These are phyloP conservation scores for Pararge aegeria DNA, from an alignment of 1,140 invertebrate species.

Conservation along the genomic window DNA sequence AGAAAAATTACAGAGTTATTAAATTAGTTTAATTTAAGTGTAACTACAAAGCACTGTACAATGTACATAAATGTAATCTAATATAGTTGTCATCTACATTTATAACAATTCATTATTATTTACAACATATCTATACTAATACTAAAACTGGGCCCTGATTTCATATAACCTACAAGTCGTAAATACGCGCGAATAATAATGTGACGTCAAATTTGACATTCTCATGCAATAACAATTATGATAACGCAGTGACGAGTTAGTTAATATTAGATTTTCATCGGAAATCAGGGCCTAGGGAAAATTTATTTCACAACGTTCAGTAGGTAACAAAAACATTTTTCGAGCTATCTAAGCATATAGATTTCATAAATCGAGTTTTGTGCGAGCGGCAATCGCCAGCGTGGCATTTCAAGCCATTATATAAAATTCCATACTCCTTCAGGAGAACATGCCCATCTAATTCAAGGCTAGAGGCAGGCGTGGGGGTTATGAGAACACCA, in stretches of 20 bases:
- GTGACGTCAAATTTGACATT: no score
- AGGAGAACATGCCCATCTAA: background rate
- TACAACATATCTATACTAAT: constrained; percentile 22
- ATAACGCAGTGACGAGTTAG: no score
- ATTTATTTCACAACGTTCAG: background rate
- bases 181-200: no score
- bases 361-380: constrained; percentile 3
- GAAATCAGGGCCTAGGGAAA: background rate
- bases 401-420: background rate
- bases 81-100: background rate
- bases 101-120: constrained; percentile 15
- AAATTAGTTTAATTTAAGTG: constrained; percentile 20
- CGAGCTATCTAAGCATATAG: background rate
- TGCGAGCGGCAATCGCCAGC: background rate
- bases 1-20: constrained; percentile 14
- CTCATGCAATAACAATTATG: no score
- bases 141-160: no score
- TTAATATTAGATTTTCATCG: no score
- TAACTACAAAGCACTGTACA: constrained; percentile 25
- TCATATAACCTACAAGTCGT: no score
- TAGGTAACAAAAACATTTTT: constrained; percentile 7
- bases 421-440: background rate
- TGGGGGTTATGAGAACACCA: constrained; percentile 88
- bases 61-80: constrained; percentile 24
- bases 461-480: constrained; percentile 81